Conservation (phyloP, 2,113 vertebrate genomes). For the Mystacornis crossleyi region DNA sequence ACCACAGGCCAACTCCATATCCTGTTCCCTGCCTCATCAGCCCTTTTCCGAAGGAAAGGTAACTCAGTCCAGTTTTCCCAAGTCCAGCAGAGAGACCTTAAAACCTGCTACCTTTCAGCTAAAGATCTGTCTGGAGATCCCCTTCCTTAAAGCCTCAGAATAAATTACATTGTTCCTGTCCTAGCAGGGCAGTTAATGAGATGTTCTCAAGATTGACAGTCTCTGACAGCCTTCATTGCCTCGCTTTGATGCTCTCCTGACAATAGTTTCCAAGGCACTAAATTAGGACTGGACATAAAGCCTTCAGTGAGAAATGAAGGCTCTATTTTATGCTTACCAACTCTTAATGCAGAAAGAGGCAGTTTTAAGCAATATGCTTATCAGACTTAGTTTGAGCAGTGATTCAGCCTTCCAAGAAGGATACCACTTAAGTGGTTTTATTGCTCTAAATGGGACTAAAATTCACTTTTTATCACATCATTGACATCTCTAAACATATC, state of each 20-base stretch:
- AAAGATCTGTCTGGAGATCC: neutral
- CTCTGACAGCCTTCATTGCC: neutral
- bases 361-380: neutral
- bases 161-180: neutral
- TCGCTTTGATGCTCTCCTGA: constrained; percentile 8
- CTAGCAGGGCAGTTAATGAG: neutral
- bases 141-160: neutral
- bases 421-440: neutral
- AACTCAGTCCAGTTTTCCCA: neutral
- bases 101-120: neutral
- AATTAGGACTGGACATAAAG: constrained; percentile 12
- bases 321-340: neutral
- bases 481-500: neutral
- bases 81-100: neutral
- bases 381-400: neutral
- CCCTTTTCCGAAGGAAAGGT: constrained; percentile 7
- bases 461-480: constrained; percentile 21
- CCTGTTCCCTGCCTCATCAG: constrained; percentile 37
- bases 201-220: neutral
- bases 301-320: neutral
- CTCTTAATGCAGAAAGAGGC: neutral
- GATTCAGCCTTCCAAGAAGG: constrained; percentile 21
- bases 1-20: constrained; percentile 10
- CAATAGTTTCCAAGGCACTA: neutral
- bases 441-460: constrained; percentile 21